These are phyloP conservation scores for Pocillopora grandis DNA, from an alignment of 92 coral and sea anemone species.

Conservation along the genomic window DNA sequence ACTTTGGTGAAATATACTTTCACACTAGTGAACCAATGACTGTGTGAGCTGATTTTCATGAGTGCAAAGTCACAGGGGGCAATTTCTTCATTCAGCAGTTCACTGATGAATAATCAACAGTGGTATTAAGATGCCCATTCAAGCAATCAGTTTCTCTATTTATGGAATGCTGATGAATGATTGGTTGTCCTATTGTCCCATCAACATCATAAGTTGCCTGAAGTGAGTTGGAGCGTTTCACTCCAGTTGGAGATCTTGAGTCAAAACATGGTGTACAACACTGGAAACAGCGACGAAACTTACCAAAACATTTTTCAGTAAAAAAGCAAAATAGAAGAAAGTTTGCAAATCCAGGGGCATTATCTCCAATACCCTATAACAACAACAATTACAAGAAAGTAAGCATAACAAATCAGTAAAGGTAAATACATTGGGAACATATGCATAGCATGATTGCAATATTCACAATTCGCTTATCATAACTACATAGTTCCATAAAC, in stretches of 20 bases:
- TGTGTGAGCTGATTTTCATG: neutral
- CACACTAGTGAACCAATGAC: too few species aligned
- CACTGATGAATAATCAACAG: slow-evolving; percentile 8
- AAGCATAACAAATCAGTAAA: too few species aligned
- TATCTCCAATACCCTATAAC: slow-evolving; percentile 87
- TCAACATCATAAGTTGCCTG: slow-evolving; percentile 1
- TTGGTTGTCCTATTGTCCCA: slow-evolving; percentile 1
- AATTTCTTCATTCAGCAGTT: neutral
- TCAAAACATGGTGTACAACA: neutral
- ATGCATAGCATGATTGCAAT: too few species aligned
- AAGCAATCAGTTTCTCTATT: neutral
- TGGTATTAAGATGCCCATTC: neutral
- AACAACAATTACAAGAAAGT: neutral
- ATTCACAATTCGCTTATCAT: too few species aligned
- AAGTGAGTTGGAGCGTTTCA: neutral
- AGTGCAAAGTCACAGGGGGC: neutral
- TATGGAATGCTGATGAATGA: neutral
- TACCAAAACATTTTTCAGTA: slow-evolving; percentile 63
- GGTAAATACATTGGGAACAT: too few species aligned
- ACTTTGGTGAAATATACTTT: too few species aligned
- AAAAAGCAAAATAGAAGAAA: slow-evolving; percentile 81
- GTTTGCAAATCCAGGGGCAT: slow-evolving; percentile 82
- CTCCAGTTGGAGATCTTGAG: neutral
- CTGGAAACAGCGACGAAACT: slow-evolving; percentile 1
- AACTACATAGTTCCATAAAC: too few species aligned